phyloP scores from a whole-genome alignment of 2,888 invertebrate genomes.

The Penaeus monodon region DNA sequence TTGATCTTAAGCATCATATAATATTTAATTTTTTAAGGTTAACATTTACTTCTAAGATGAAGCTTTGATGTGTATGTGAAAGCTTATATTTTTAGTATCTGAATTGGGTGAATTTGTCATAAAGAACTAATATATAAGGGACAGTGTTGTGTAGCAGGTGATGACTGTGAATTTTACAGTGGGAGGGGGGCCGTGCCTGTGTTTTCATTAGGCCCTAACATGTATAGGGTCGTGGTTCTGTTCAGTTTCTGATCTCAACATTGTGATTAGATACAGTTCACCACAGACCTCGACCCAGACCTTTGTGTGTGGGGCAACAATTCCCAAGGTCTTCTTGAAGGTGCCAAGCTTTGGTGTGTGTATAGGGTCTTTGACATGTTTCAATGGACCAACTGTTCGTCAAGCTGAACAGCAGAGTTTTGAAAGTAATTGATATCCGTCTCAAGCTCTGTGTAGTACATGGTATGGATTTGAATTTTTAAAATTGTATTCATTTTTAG shows the following conservation, averaged over 20 bases:
- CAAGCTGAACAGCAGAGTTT: too few relatives aligned
- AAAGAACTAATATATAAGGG: constrained; percentile 1
- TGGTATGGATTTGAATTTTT: too few relatives aligned
- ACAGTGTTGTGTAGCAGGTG: constrained; percentile 11
- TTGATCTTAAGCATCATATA: constrained; percentile 28
- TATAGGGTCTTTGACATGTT: too few relatives aligned
- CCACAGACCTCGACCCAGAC: background rate
- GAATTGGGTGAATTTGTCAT: constrained; percentile 12
- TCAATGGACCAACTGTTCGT: too few relatives aligned
- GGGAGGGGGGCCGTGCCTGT: constrained; percentile 39
- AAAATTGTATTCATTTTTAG: too few relatives aligned
- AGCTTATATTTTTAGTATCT: constrained; percentile 17
- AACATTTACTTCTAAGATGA: constrained; percentile 28
- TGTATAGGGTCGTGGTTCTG: constrained; percentile 14
- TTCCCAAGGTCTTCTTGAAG: constrained; percentile 41
- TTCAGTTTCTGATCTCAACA: background rate
- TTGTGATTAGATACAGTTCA: too few relatives aligned
- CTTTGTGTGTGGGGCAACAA: constrained; percentile 27
- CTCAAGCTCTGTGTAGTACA: too few relatives aligned
- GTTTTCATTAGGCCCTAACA: constrained; percentile 28
- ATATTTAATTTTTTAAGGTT: constrained; percentile 33
- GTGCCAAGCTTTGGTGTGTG: background rate
- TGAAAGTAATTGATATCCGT: too few relatives aligned
- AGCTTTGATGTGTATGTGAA: background rate
- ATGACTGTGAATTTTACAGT: constrained; percentile 33